These are phyloP conservation scores for Drosophila bifasciata DNA, from an alignment of 1,140 invertebrate species.

Conservation along the genomic window DNA sequence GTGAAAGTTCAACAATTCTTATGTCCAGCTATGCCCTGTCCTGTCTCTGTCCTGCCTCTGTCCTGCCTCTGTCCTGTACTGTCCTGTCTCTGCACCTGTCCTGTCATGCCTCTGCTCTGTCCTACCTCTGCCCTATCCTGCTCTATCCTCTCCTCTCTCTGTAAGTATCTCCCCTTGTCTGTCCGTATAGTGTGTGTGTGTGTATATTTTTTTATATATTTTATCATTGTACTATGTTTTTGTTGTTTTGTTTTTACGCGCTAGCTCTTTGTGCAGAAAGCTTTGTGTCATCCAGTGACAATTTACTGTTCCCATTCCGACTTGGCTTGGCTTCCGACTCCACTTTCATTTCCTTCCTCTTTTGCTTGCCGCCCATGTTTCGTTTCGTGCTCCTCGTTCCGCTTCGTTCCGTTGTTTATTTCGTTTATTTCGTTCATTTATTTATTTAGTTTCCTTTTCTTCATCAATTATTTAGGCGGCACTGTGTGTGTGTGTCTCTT, in stretches of 20 bases:
- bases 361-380: constrained; percentile 4
- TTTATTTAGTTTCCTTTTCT: constrained; percentile 74
- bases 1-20: constrained; percentile 49
- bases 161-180: constrained; percentile 4
- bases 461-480: constrained; percentile 69
- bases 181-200: neutral
- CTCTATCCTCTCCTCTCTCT: neutral
- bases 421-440: constrained; percentile 66
- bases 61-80: too few species aligned
- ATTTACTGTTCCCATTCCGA: constrained; percentile 45
- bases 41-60: too few species aligned
- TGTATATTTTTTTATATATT: constrained; percentile 29
- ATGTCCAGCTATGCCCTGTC: neutral
- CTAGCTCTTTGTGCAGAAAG: constrained; percentile 59
- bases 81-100: too few species aligned
- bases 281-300: constrained; percentile 80
- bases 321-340: neutral
- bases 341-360: constrained; percentile 22
- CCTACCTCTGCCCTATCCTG: too few species aligned
- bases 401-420: constrained; percentile 11
- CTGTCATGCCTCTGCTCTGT: too few species aligned
- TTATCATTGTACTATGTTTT: constrained; percentile 38
- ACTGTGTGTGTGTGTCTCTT: constrained; percentile 55
- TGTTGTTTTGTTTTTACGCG: too few species aligned
- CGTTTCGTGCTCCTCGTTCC: constrained; percentile 10